phyloP scores from a whole-genome alignment of 2,797 vertebrate species.

The Tangara arthus region DNA sequence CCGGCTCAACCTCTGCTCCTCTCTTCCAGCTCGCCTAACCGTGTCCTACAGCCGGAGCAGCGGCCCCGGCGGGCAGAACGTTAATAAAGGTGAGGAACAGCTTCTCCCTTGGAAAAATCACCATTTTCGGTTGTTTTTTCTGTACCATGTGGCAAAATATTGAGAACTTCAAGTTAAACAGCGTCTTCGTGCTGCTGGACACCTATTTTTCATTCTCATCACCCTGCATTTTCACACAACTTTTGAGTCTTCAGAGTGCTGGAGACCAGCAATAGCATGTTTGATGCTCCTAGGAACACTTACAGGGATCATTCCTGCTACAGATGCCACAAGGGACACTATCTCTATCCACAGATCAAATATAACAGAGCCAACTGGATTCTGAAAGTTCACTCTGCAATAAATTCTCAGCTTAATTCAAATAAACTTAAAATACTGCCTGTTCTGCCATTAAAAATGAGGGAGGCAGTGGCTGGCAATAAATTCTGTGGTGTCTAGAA shows the following conservation, averaged over 20 bases:
- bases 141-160: neutral
- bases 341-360: neutral
- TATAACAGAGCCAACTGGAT: neutral
- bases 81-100: constrained; percentile 88
- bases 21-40: constrained; percentile 81
- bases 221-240: neutral
- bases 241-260: neutral
- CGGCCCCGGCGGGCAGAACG: constrained; percentile 91
- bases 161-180: neutral
- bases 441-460: neutral
- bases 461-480: neutral
- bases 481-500: neutral
- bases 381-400: neutral
- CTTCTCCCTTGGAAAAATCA: neutral
- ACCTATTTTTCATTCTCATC: neutral
- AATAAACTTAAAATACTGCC: neutral
- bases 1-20: neutral
- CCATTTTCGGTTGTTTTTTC: accelerated
- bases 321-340: neutral
- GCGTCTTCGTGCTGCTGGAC: accelerated
- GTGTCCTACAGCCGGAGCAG: constrained; percentile 89
- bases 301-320: neutral
- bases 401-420: neutral
- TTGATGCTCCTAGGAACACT: neutral
- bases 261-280: accelerated